A percentile compares a stretch with the other conserved stretches of the same genome.
Conservation (phyloP, 2,113 vertebrate species). For the Centrocercus urophasianus region DNA sequence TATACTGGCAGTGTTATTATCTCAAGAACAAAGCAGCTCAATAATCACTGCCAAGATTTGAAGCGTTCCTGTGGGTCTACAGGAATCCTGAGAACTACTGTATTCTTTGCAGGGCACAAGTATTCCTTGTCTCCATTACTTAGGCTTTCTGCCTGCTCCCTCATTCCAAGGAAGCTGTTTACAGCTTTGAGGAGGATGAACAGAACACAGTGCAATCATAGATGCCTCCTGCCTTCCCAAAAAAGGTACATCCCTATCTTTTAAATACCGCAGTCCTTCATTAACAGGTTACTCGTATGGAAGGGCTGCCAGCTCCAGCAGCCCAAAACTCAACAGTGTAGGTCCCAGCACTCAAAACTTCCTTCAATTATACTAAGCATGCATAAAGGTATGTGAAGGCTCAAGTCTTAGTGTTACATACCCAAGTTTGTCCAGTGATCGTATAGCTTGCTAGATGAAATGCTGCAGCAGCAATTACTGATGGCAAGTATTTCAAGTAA, state of each 20-base stretch:
- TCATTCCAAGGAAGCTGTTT: background rate
- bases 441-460: conserved; percentile 88
- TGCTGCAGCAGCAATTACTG: conserved; percentile 90
- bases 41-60: background rate
- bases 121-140: background rate
- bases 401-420: conserved; percentile 58
- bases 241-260: background rate
- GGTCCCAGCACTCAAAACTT: background rate
- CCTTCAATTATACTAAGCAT: accelerated
- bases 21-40: background rate
- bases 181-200: background rate
- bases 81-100: background rate
- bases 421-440: conserved; percentile 88
- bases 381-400: accelerated
- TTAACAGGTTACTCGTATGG: background rate
- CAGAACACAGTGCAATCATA: accelerated
- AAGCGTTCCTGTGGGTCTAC: background rate
- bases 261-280: background rate
- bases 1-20: accelerated
- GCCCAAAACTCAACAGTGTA: background rate
- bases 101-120: background rate
- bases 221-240: background rate
- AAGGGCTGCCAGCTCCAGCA: background rate
- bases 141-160: background rate
- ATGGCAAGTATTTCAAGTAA: conserved; percentile 94